A percentile compares a stretch with the other conserved stretches of the same genome.
These are phyloP conservation scores for Venustaconcha ellipsiformis DNA, from an alignment of 1,140 invertebrate genomes.

Conservation along the genomic window DNA sequence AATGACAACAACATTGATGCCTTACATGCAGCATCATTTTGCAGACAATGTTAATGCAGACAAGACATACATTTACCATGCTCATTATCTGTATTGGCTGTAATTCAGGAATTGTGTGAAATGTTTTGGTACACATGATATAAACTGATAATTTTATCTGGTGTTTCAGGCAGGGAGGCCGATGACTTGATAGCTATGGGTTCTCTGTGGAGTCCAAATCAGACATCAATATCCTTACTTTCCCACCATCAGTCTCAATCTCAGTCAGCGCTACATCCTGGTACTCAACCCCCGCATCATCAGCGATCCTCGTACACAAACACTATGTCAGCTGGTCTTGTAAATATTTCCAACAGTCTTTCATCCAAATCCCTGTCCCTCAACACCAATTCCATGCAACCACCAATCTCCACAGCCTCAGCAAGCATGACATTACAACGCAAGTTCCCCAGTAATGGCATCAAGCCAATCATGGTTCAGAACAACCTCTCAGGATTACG, in stretches of 20 bases:
- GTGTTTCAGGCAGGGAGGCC: constrained; percentile 32
- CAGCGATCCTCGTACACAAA: neutral
- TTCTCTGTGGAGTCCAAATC: constrained; percentile 45
- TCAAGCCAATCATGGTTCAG: constrained; percentile 20
- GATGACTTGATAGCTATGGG: constrained; percentile 55
- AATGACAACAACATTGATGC: too few species aligned
- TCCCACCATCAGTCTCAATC: constrained; percentile 4
- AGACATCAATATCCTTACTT: constrained; percentile 4
- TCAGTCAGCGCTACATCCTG: constrained; percentile 1
- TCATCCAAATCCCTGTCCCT: constrained; percentile 20
- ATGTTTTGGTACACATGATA: too few species aligned
- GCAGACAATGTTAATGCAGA: too few species aligned
- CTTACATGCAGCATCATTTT: too few species aligned
- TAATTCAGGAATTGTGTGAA: too few species aligned
- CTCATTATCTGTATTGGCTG: too few species aligned
- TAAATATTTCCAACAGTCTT: constrained; percentile 18
- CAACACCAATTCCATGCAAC: constrained; percentile 16
- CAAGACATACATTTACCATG: too few species aligned
- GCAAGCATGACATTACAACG: constrained; percentile 21
- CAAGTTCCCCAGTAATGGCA: constrained; percentile 26
- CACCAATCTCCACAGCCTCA: constrained; percentile 18
- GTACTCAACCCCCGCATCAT: constrained; percentile 10
- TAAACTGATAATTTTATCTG: neutral
- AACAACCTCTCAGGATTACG: constrained; percentile 30
- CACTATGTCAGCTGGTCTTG: neutral